Percentiles rank a stretch among this genome's conserved stretches.
phyloP scores from a whole-genome alignment of 2,797 vertebrate species.

The Prionace glauca region DNA sequence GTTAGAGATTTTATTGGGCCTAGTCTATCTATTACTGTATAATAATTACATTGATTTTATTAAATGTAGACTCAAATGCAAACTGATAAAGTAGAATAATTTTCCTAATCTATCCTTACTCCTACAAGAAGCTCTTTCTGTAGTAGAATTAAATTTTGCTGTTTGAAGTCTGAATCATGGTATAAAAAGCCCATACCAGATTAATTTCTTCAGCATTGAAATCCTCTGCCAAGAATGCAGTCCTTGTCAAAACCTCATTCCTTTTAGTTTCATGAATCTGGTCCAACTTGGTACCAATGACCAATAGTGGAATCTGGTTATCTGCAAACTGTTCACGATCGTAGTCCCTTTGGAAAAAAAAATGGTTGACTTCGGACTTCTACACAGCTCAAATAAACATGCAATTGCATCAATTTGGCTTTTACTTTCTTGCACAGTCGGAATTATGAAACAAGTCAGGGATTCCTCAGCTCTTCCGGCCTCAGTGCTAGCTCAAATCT shows the following conservation, averaged over 20 bases:
- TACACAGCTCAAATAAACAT: neutral
- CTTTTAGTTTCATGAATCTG: conserved; percentile 91
- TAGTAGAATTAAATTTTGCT: neutral
- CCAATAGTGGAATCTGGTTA: conserved; percentile 83
- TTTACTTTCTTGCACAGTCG: neutral
- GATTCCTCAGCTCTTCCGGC: neutral
- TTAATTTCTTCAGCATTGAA: conserved; percentile 97
- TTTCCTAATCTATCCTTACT: neutral
- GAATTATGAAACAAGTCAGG: neutral
- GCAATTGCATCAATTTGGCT: neutral
- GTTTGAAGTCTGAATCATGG: neutral
- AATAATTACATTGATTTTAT: neutral
- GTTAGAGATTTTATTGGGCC: neutral
- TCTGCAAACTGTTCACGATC: conserved; percentile 93
- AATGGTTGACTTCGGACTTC: conserved; percentile 14
- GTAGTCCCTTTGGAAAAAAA: conserved; percentile 70
- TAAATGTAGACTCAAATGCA: neutral
- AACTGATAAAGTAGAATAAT: neutral
- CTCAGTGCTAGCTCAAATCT: neutral
- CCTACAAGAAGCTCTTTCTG: neutral
- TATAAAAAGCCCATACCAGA: conserved; percentile 63
- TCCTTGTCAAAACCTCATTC: conserved; percentile 83
- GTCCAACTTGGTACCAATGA: conserved; percentile 95
- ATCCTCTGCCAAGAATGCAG: conserved; percentile 90
- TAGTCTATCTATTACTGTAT: neutral